Conservation (phyloP, 2,888 invertebrate genomes). For the Nowickia ferox region DNA sequence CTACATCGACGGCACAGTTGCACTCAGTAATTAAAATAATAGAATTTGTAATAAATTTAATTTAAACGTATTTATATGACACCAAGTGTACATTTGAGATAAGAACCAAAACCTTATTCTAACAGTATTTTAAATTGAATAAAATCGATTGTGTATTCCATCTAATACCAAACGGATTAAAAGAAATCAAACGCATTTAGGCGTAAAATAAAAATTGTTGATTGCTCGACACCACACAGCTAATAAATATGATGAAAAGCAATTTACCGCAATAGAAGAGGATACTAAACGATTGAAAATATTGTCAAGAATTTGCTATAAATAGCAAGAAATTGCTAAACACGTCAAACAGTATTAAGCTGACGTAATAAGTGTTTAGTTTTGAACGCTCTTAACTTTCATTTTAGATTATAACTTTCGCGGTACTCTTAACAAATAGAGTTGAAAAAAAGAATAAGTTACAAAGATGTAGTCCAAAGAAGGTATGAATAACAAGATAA, state of each 20-base stretch:
- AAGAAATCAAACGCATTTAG: constrained; percentile 67
- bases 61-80: not conserved
- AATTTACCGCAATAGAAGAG: constrained; percentile 17
- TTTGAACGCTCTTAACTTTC: not conserved
- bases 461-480: constrained; percentile 54
- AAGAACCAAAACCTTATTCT: constrained; percentile 72
- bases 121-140: constrained; percentile 71
- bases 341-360: constrained; percentile 35
- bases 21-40: constrained; percentile 45
- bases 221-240: constrained; percentile 6
- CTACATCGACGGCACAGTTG: constrained; percentile 24
- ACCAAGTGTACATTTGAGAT: constrained; percentile 77
- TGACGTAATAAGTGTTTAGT: constrained; percentile 13
- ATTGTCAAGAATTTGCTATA: constrained; percentile 50
- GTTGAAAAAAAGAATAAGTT: not conserved
- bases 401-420: not conserved
- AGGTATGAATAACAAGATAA: constrained; percentile 28
- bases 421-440: not conserved
- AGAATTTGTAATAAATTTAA: constrained; percentile 18
- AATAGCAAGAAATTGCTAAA: constrained; percentile 49
- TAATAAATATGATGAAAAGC: constrained; percentile 2
- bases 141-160: constrained; percentile 61
- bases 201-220: constrained; percentile 73
- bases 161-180: constrained; percentile 13
- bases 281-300: constrained; percentile 7